Evolutionary conservation across 2,888 invertebrate genomes (phyloP).

Genomic region (Cremastinae sp.): DNA sequence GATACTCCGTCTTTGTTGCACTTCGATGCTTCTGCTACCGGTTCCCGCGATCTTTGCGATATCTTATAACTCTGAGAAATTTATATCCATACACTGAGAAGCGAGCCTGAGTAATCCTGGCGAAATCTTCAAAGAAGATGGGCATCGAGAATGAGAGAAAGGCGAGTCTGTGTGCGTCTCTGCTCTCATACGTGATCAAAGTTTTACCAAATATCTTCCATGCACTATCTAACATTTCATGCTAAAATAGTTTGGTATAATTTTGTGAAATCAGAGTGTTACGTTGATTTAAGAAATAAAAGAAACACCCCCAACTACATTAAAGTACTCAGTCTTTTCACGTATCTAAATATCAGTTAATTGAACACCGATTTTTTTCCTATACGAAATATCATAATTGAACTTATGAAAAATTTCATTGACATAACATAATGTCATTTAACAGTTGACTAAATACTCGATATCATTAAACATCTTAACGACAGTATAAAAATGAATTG

Average conservation of each 20-base stretch:
- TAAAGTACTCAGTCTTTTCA: too few species aligned
- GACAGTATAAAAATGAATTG: too few species aligned
- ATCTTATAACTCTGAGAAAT: slow-evolving; percentile 47
- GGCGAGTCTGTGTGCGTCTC: background rate
- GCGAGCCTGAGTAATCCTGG: slow-evolving; percentile 40
- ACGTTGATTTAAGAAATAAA: background rate
- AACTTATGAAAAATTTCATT: too few species aligned
- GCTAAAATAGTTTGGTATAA: background rate
- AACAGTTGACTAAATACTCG: too few species aligned
- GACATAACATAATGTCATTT: too few species aligned
- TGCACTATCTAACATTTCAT: slow-evolving; percentile 20
- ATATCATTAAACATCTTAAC: too few species aligned
- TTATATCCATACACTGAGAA: slow-evolving; percentile 38
- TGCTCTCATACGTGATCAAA: slow-evolving; percentile 16
- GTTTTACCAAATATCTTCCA: slow-evolving; percentile 28
- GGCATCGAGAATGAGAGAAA: background rate
- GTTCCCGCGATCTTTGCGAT: slow-evolving; percentile 46
- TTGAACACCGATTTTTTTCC: too few species aligned
- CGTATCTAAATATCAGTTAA: too few species aligned
- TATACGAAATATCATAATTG: too few species aligned
- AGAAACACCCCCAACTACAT: too few species aligned
- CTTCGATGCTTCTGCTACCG: slow-evolving; percentile 21
- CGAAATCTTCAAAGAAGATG: slow-evolving; percentile 38
- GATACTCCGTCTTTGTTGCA: background rate
- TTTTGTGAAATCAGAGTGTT: background rate